Evolutionary conservation across 2,888 invertebrate genomes (phyloP).

Genomic region (Dione vanillae): DNA sequence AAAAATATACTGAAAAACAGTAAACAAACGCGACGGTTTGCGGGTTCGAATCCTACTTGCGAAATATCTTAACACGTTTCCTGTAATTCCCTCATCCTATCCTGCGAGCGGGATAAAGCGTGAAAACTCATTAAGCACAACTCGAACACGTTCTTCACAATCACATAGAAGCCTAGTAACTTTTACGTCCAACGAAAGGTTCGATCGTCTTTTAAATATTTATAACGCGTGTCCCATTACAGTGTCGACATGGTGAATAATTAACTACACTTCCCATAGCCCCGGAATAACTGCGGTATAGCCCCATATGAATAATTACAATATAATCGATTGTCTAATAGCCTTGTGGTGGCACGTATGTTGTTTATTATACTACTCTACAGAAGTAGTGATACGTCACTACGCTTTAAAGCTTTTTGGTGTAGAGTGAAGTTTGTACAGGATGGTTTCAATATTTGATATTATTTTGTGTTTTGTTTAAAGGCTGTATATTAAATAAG

Average conservation of each 20-base stretch:
- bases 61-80: no score
- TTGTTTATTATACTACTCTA: not conserved
- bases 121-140: not conserved
- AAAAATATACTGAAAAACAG: no score
- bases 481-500: no score
- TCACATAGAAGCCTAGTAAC: not conserved
- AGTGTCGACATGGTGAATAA: slow-evolving; percentile 79
- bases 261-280: slow-evolving; percentile 68
- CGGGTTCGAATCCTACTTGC: no score
- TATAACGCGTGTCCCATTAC: slow-evolving; percentile 73
- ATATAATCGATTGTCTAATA: slow-evolving; percentile 52
- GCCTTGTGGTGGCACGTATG: slow-evolving; percentile 37
- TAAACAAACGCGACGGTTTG: no score
- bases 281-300: slow-evolving; percentile 64
- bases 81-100: no score
- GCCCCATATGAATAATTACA: slow-evolving; percentile 64
- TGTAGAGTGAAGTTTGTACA: no score
- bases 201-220: slow-evolving; percentile 58
- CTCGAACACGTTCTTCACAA: not conserved
- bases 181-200: slow-evolving; percentile 11
- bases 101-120: not conserved
- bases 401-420: not conserved
- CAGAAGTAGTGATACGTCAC: not conserved
- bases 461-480: no score
- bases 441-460: not conserved